Percentiles rank a stretch among this genome's conserved stretches.
These are phyloP conservation scores for Allacma fusca DNA, from an alignment of 2,888 invertebrate genomes.

Conservation along the genomic window DNA sequence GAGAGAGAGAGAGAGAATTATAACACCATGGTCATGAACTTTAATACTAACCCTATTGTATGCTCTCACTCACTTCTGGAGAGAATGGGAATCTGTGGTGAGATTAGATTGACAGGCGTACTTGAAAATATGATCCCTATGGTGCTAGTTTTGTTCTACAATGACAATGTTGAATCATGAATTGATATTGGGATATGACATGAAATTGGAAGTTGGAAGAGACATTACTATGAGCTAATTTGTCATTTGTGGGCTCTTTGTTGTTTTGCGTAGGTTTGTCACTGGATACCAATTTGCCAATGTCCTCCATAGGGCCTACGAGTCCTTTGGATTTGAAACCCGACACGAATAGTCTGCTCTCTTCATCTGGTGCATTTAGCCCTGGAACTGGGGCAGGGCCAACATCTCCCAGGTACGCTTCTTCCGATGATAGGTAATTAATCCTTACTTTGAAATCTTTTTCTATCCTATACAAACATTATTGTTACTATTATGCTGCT, in stretches of 20 bases:
- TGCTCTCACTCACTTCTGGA: not conserved
- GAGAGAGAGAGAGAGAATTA: too few relatives aligned
- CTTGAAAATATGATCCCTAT: constrained; percentile 1
- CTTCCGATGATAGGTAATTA: constrained; percentile 56
- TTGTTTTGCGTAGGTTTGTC: constrained; percentile 71
- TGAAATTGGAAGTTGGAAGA: not conserved
- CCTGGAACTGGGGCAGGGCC: constrained; percentile 65
- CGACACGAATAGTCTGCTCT: constrained; percentile 80
- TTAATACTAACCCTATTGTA: not conserved
- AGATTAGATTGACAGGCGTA: not conserved
- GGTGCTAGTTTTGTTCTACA: too few relatives aligned
- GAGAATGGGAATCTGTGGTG: not conserved
- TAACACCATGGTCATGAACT: too few relatives aligned
- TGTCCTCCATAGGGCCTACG: constrained; percentile 77
- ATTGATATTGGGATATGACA: not conserved
- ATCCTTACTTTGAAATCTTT: not conserved
- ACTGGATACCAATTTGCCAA: constrained; percentile 74
- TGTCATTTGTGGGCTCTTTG: constrained; percentile 2
- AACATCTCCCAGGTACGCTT: constrained; percentile 60
- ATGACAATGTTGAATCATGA: not conserved
- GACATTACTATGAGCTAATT: not conserved
- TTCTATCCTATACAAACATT: not conserved
- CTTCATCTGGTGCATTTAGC: constrained; percentile 69
- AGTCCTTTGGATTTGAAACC: constrained; percentile 90
- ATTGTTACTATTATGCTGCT: too few relatives aligned